Evolutionary conservation across 2,888 invertebrate genomes (phyloP), one percentile per base, ranked within the genome.

Genomic region (Gymnoscelis rufifasciata): DNA sequence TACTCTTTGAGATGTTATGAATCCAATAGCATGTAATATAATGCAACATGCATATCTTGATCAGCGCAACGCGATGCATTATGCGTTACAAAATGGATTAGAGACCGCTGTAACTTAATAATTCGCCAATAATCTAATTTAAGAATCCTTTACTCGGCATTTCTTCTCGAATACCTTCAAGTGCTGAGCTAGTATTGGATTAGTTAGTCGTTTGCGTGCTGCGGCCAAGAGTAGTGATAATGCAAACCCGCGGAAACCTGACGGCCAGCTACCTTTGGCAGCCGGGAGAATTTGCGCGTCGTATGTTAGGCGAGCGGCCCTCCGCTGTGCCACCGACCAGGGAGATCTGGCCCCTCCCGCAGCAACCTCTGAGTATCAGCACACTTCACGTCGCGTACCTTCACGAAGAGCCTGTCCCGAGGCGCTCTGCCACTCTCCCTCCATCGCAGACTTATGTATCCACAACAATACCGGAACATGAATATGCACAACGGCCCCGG

Each of bases 211-310:
- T 66, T 71, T 65, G 70, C 67, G 65, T 62, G 59, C 62, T 64
- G 74, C 74, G 81, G 83, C 80, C 62, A 64, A 67, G 71, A 69
- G 73, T 57, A 13, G 29, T 36, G 24, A 37, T 37, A 74, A 88
- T 88, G 88, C 80, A 83, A 66, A 71, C 83, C 68, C 87, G 84
- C 81, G 83, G 82, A 8, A 81, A 83, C 68, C 66, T 88, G 60
- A 83, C 84, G 38, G 80, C 83, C 51, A 87, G 86, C 70, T 84
- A 82, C 62, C 66, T 88, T 52, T 88, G 88, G 88, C 88, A 88
- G 59, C 86, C 87, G n/a, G 81, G 82, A 26, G 88, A 88, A 63
- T 72, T 87, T 46, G 84, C 87, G 23, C 75, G 87, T 11, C 76
- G 88, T 15, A 78, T 88, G 79, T 64, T 86, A 47, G 87, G 87